phyloP scores from a whole-genome alignment of 1,140 invertebrate species.

The Eurosta solidaginis region DNA sequence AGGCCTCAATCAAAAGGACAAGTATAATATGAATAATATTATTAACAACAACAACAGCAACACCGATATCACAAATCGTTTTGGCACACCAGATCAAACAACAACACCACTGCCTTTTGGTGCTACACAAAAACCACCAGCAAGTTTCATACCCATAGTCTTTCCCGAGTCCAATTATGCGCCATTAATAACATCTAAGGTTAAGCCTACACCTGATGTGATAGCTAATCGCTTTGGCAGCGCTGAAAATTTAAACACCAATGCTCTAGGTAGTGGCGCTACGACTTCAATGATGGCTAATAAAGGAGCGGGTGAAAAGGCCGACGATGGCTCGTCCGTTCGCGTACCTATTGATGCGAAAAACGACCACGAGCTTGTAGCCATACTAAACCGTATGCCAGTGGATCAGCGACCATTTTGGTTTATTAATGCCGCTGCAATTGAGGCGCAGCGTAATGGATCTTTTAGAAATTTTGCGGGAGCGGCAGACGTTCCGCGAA shows the following conservation, averaged over 20 bases:
- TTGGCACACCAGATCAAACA: conserved; percentile 29
- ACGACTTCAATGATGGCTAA: no score
- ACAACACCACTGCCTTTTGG: conserved; percentile 41
- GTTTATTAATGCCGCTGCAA: conserved; percentile 60
- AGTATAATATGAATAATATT: conserved; percentile 40
- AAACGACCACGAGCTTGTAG: conserved; percentile 59
- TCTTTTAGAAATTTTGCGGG: conserved; percentile 41
- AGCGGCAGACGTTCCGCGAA: conserved; percentile 43
- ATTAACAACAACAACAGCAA: background rate
- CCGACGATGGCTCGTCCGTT: background rate
- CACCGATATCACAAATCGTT: conserved; percentile 42
- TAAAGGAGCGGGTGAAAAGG: background rate
- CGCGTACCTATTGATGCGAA: conserved; percentile 55
- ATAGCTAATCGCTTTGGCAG: conserved; percentile 5
- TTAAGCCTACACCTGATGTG: background rate
- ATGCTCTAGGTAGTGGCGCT: background rate
- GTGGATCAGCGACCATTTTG: conserved; percentile 63
- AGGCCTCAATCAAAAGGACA: conserved; percentile 51
- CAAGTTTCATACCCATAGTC: conserved; percentile 45
- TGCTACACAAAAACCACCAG: conserved; percentile 47
- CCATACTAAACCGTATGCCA: conserved; percentile 59
- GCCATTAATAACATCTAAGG: background rate
- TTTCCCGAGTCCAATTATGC: conserved; percentile 36
- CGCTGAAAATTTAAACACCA: background rate
- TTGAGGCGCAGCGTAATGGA: conserved; percentile 55